Evolutionary conservation across 2,888 invertebrate genomes (phyloP), one percentile per base, ranked within the genome.

Genomic region (Odontomyia ornata): DNA sequence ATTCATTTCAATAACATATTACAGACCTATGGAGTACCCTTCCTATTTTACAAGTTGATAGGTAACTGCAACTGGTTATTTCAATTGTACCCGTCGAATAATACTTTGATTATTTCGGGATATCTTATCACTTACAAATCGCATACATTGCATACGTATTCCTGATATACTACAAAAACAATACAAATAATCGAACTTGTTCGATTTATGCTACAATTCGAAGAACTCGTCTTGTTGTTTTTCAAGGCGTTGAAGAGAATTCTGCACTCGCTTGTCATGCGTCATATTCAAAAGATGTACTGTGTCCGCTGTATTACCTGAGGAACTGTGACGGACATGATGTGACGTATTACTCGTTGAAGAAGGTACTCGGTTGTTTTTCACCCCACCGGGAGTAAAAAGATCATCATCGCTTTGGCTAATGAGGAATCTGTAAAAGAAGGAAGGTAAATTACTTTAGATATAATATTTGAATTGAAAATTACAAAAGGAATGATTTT

Each of bases 181-280:
- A 65, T 76, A 76, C 18, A 64, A 75, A 57, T 76, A 76, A 27
- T 65, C 65, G 21, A 76, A 76, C 64, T 65, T 76, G 46, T 65
- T 64, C 28, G 62, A n/a, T 46, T 5, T 30, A 82, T 90, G 93
- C 93, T 95, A 96, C 92, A 96, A 93, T 88, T 96, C 95, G 86
- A 95, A 96, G 84, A 96, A 91, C 85, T 96, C 95, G 83, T 96
- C 96, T 84, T 96, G 95, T 83, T 93, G 91, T 82, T 93, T 90
- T 87, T 95, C 95, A 80, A 95, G 89, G 83, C 93, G 91, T 85
- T 93, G 92, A 80, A 96, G 87, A 4, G 95, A 95, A 80, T 91
- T 93, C 84, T 93, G 92, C 27, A 96, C 92, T 82, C 92, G 91
- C 81, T 92, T 90, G 47, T 95, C 93, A 85, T 95, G 94, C 52